A percentile compares a stretch with the other conserved stretches of the same genome.
Evolutionary conservation across 2,888 invertebrate genomes (phyloP).

Genomic region (Eupithecia exiguata): DNA sequence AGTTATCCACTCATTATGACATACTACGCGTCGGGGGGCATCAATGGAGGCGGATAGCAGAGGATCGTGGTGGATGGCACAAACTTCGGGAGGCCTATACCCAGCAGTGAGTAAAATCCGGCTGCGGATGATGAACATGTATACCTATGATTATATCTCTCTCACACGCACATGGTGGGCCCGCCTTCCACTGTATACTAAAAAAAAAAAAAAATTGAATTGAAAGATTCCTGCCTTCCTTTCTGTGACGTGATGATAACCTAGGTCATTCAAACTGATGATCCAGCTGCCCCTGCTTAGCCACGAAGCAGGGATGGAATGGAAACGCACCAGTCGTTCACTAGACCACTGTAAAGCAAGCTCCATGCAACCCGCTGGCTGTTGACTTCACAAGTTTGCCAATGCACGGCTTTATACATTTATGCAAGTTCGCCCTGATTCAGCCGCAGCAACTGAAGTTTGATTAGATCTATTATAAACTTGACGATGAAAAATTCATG

Average conservation of each 20-base stretch:
- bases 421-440: slow-evolving; percentile 27
- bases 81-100: too few relatives aligned
- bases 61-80: too few relatives aligned
- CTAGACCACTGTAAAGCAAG: background rate
- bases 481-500: background rate
- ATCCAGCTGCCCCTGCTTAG: background rate
- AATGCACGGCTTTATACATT: slow-evolving; percentile 25
- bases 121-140: too few relatives aligned
- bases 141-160: too few relatives aligned
- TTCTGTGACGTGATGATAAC: background rate
- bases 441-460: slow-evolving; percentile 12
- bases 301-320: background rate
- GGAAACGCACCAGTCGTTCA: background rate
- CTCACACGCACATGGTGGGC: too few relatives aligned
- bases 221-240: background rate
- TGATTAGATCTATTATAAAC: slow-evolving; percentile 14
- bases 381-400: slow-evolving; percentile 28
- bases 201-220: too few relatives aligned
- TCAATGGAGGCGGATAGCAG: too few relatives aligned
- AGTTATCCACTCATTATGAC: too few relatives aligned
- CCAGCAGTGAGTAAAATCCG: too few relatives aligned
- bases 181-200: background rate
- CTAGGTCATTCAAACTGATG: background rate
- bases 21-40: too few relatives aligned
- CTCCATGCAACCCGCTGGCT: slow-evolving; percentile 16